These are phyloP conservation scores for Gallinago paraguaiae DNA, from an alignment of 2,113 vertebrate genomes.

Conservation along the genomic window DNA sequence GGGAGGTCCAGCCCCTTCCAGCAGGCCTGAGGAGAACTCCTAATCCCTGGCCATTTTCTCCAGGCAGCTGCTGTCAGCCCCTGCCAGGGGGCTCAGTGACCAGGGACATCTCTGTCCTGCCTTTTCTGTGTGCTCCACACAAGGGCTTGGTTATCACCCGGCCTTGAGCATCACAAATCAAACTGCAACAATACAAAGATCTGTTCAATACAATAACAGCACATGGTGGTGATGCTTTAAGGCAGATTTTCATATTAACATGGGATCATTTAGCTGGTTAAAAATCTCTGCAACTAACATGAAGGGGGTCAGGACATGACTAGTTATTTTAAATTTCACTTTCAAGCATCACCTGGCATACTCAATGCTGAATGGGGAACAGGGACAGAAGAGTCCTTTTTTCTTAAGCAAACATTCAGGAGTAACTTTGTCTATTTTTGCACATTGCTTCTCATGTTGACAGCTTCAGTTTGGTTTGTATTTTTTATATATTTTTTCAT, in stretches of 20 bases:
- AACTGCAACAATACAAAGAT: not conserved
- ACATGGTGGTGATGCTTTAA: not conserved
- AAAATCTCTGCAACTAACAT: not conserved
- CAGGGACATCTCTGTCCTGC: not conserved
- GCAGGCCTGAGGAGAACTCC: not conserved
- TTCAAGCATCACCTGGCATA: not conserved
- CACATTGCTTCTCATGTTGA: constrained; percentile 48
- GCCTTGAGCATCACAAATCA: not conserved
- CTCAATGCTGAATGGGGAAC: not conserved
- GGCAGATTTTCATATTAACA: not conserved
- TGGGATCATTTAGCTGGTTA: not conserved
- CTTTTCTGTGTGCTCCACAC: not conserved
- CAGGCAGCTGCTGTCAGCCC: not conserved
- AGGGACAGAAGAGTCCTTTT: not conserved
- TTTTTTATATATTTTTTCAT: constrained; percentile 60
- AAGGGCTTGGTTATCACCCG: not conserved
- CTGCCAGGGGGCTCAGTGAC: not conserved
- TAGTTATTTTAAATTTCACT: not conserved
- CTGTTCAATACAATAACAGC: not conserved
- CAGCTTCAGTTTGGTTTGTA: constrained; percentile 36
- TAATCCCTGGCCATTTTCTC: not conserved
- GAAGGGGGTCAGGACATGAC: not conserved
- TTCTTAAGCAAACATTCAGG: constrained; percentile 41
- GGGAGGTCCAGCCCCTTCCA: not conserved
- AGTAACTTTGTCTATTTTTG: constrained; percentile 45